phyloP scores from a whole-genome alignment of 2,113 vertebrate genomes.

The Osmerus mordax region DNA sequence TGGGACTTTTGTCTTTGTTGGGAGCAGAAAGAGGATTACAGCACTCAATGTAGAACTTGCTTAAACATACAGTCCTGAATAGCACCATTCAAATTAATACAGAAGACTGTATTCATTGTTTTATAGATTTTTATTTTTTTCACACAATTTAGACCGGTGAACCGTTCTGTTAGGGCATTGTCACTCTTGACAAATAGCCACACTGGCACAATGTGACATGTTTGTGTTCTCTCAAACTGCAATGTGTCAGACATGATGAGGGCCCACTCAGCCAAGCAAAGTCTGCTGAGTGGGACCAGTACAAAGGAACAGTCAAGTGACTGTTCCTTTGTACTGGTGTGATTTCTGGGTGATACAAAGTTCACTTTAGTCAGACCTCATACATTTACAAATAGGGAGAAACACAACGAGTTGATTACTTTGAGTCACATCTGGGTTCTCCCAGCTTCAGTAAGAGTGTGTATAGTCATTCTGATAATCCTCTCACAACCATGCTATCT shows the following conservation, averaged over 20 bases:
- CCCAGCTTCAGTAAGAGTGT: background rate
- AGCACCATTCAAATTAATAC: background rate
- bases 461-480: constrained; percentile 8
- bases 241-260: background rate
- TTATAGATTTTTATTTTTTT: constrained; percentile 10
- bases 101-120: background rate
- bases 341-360: constrained; percentile 25
- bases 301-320: too few species aligned
- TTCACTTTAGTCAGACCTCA: constrained; percentile 25
- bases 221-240: constrained; percentile 35
- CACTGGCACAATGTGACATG: constrained; percentile 23
- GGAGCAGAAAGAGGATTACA: too few species aligned
- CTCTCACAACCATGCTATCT: constrained; percentile 6
- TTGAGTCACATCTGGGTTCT: constrained; percentile 31
- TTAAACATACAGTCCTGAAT: constrained; percentile 26
- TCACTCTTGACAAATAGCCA: too few species aligned
- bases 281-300: constrained; percentile 36
- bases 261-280: too few species aligned
- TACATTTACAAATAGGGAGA: constrained; percentile 11
- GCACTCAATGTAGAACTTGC: constrained; percentile 11
- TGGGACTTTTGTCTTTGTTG: too few species aligned
- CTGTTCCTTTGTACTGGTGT: constrained; percentile 43
- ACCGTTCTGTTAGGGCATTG: too few species aligned
- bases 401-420: background rate
- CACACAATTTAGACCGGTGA: background rate